phyloP scores from a whole-genome alignment of 2,113 vertebrate genomes.

The Alethe castanea region DNA sequence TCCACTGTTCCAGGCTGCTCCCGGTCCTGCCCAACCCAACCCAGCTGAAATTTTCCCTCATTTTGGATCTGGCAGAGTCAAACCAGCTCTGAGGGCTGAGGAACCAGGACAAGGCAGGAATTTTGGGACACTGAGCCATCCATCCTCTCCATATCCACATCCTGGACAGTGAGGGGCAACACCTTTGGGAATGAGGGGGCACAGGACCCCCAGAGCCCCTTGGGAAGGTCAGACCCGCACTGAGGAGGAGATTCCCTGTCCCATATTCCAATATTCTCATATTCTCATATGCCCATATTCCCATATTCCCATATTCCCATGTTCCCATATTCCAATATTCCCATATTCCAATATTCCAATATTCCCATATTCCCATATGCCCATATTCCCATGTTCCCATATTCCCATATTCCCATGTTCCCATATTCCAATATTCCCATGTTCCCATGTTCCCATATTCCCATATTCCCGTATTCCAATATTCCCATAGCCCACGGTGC shows the following conservation, averaged over 20 bases:
- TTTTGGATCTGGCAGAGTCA: neutral
- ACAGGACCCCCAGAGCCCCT: neutral
- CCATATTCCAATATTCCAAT: too few species aligned
- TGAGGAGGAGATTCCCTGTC: neutral
- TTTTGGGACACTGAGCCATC: fast-evolving
- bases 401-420: too few species aligned
- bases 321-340: too few species aligned
- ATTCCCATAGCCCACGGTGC: neutral
- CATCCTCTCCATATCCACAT: fast-evolving
- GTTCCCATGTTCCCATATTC: too few species aligned
- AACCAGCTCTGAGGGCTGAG: neutral
- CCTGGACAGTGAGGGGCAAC: fast-evolving
- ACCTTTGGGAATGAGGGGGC: fast-evolving
- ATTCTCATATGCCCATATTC: too few species aligned
- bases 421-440: too few species aligned
- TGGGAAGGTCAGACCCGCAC: fast-evolving
- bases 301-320: too few species aligned
- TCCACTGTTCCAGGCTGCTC: fast-evolving
- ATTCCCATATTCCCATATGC: too few species aligned
- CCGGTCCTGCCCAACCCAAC: neutral
- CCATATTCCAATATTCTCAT: neutral
- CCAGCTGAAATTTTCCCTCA: fast-evolving
- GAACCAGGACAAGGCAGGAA: neutral
- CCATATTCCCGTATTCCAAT: fast-evolving
- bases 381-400: too few species aligned